These are phyloP conservation scores for Synergus umbraculus DNA, from an alignment of 2,888 invertebrate species.

Conservation along the genomic window DNA sequence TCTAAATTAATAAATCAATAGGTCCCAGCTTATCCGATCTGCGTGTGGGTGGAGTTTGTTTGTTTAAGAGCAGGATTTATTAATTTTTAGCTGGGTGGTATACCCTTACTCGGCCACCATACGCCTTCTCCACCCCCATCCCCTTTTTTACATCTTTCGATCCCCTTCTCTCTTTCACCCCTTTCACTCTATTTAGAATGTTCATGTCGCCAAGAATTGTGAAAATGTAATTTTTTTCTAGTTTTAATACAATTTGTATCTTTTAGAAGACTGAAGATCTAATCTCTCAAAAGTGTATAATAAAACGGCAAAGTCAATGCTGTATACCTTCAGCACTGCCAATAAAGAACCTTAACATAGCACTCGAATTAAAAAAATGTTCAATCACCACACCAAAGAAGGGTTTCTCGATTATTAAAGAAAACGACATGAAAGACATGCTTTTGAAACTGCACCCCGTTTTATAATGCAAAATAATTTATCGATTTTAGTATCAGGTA, in stretches of 20 bases:
- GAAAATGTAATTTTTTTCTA: too few species aligned
- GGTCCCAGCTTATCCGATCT: slow-evolving; percentile 74
- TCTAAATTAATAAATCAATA: slow-evolving; percentile 77
- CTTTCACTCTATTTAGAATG: slow-evolving; percentile 28
- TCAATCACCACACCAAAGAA: slow-evolving; percentile 4
- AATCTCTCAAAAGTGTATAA: background rate
- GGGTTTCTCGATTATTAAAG: slow-evolving; percentile 7
- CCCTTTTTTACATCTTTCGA: slow-evolving; percentile 47
- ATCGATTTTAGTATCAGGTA: slow-evolving; percentile 37
- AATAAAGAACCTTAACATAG: background rate
- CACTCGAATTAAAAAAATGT: background rate
- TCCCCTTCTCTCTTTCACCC: slow-evolving; percentile 46
- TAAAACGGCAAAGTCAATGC: background rate
- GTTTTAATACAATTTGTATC: too few species aligned
- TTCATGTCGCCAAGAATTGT: too few species aligned
- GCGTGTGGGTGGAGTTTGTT: slow-evolving; percentile 76
- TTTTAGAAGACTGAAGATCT: too few species aligned
- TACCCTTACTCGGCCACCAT: slow-evolving; percentile 57
- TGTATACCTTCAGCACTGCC: background rate
- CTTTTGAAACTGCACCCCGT: slow-evolving; percentile 7
- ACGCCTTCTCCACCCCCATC: slow-evolving; percentile 49
- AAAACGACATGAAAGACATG: slow-evolving; percentile 4
- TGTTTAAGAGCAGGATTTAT: slow-evolving; percentile 76
- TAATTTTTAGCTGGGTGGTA: slow-evolving; percentile 76
- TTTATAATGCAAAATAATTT: slow-evolving; percentile 36